Evolutionary conservation across 2,113 vertebrate genomes (phyloP), one percentile per base, ranked within the genome.

Genomic region (Xyliphius kryptos): DNA sequence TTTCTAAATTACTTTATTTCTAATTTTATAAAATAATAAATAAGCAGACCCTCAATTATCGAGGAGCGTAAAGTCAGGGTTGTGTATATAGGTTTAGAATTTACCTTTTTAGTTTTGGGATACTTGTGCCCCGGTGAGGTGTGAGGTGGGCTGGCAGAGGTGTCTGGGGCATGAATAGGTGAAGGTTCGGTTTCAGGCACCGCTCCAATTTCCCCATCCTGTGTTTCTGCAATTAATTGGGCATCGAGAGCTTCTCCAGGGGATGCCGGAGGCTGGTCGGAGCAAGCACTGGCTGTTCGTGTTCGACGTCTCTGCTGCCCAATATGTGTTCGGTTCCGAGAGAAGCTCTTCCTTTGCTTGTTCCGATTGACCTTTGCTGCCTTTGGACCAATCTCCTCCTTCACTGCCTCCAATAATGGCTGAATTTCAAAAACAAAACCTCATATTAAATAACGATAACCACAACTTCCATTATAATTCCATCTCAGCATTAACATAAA

Each of bases 61-160:
- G n/a, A n/a, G n/a, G n/a, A n/a, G n/a, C n/a, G n/a, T n/a, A n/a
- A n/a, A n/a, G n/a, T n/a, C n/a, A n/a, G n/a, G n/a, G n/a, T n/a
- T n/a, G n/a, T n/a, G n/a, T n/a, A n/a, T n/a, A n/a, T n/a, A n/a
- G n/a, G n/a, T n/a, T n/a, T n/a, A n/a, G n/a, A n/a, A n/a, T n/a
- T n/a, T 79, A 97, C 96, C 95, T 99, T 99, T 87, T 99, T 99
- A 68, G 94, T 94, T 91, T 97, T 99, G 44, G 94, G 95, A 80
- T 88, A 97, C 77, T 94, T 97, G 76, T 80, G 82, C 21, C 88
- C 82, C 37, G 92, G 91, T 20, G 92, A 90, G 78, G 88, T 94
- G 77, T 85, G 91, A 54, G 92, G 82, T 9, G 88, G 84, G 68
- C 84, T 88, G 72, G 52, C 48, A 16, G 86, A 85, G 72, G 46